These are phyloP conservation scores for Lycocerus yunnanus DNA, from an alignment of 2,888 invertebrate species.

Conservation along the genomic window DNA sequence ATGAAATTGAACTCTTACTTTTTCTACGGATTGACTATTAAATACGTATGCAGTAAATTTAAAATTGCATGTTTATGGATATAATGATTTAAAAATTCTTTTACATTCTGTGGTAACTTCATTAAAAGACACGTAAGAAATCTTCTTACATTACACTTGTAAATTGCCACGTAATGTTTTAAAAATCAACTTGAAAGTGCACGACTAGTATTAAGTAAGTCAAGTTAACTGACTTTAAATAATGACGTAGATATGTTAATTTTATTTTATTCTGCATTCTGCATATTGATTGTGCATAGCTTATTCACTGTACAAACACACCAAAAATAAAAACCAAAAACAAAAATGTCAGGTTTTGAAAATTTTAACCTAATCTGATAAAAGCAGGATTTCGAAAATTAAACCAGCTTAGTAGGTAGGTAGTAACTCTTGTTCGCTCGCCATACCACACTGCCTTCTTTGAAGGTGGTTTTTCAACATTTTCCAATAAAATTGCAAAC, in stretches of 20 bases:
- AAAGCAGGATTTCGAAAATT: too few species aligned
- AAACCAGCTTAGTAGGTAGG: too few species aligned
- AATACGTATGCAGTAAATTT: background rate
- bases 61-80: background rate
- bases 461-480: background rate
- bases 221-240: conserved; percentile 1
- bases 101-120: background rate
- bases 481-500: too few species aligned
- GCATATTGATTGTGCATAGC: background rate
- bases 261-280: background rate
- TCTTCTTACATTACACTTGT: background rate
- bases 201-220: background rate
- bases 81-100: background rate
- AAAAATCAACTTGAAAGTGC: conserved; percentile 1
- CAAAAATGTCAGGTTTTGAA: too few species aligned
- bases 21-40: background rate
- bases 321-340: background rate
- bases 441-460: background rate
- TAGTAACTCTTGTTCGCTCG: background rate
- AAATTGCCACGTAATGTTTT: conserved; percentile 4
- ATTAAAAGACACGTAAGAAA: conserved; percentile 3
- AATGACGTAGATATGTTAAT: background rate
- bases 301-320: background rate
- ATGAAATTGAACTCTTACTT: background rate
- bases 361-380: too few species aligned